Base-by-base conservation (phyloP, 1,140 invertebrate genomes). In the Drosophila tristis region DNA sequence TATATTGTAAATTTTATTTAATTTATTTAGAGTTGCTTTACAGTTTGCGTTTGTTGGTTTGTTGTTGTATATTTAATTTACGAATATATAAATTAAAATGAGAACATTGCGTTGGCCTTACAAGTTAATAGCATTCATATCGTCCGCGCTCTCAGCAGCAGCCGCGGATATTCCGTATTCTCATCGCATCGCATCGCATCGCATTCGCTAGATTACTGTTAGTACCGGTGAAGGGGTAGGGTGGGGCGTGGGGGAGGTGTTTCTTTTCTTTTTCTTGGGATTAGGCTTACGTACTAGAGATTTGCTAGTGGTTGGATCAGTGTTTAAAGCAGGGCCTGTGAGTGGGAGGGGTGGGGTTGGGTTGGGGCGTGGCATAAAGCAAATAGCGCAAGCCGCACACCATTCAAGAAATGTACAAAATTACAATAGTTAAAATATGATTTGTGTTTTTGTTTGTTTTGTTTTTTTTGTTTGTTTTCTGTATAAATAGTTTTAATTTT, bases 41-140 rank as follows among this genome's bases (percentile, higher is more conserved):
- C 86, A 89, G 74, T 77, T 80, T 87, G 53, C 72, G 25, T 45
- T 62, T 55, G 29, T 44, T 62, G 54, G 20, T 64, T 61, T 67
- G 55, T 73, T 74, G 59, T 49, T 78, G 67, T 78, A 59, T 63
- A 63, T 78, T 78, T 78, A 71, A 74, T 74, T 74, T 74, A 75
- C 62, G 62, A 74, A 74, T 72, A 78, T 90, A 85, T 90, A 90
- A 90, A 90, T 90, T 90, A 90, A 89, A 90, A 90, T 90, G 85
- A 90, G 85, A 90, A 90, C 85, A 90, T 90, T 90, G 85, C 86
- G 80, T 90, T 90, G 74, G 85, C 80, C 85, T 90, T 90, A 90
- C 73, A 90, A 82, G 89, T 79, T 86, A 84, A 90, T 85, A 90
- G 85, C 85, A 90, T 89, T 89, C 73, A 80, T 68, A 64, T 84